These are phyloP conservation scores for Xestia xanthographa DNA, from an alignment of 2,888 invertebrate species.

Conservation along the genomic window DNA sequence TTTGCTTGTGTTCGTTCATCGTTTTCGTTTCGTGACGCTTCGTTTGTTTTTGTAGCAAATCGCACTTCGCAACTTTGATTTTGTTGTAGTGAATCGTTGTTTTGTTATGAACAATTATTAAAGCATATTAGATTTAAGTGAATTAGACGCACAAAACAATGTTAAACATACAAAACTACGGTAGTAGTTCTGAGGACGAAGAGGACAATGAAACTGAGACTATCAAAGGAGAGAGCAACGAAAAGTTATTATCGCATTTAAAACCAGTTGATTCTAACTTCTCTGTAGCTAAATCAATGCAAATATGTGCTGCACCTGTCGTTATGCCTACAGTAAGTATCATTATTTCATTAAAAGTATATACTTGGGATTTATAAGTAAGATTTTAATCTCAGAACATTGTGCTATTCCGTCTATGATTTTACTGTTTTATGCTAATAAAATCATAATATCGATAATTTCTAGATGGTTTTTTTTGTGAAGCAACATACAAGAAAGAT, in stretches of 20 bases:
- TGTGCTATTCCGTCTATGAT: neutral
- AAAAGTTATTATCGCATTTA: slow-evolving; percentile 86
- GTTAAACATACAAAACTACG: slow-evolving; percentile 94
- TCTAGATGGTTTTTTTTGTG: neutral
- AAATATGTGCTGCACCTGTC: slow-evolving; percentile 95
- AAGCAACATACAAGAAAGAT: neutral
- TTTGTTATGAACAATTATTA: slow-evolving; percentile 31
- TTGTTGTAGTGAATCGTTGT: slow-evolving; percentile 11
- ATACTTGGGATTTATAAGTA: too few relatives aligned
- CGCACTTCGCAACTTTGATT: neutral
- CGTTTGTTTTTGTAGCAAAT: neutral
- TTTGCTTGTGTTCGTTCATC: neutral
- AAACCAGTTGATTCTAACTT: slow-evolving; percentile 90
- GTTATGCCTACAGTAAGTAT: slow-evolving; percentile 94
- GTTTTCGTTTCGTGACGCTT: neutral
- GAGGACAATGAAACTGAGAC: slow-evolving; percentile 86
- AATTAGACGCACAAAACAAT: slow-evolving; percentile 81
- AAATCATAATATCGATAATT: neutral
- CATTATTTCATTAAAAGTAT: neutral
- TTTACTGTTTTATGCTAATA: neutral
- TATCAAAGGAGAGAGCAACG: slow-evolving; percentile 82
- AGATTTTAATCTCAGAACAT: neutral
- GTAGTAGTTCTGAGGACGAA: slow-evolving; percentile 93
- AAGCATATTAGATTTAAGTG: slow-evolving; percentile 6
- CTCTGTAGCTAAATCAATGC: slow-evolving; percentile 92